Evolutionary conservation across 2,888 invertebrate species (phyloP), one percentile per base, ranked within the genome.

Genomic region (Taphrorychus bicolor): DNA sequence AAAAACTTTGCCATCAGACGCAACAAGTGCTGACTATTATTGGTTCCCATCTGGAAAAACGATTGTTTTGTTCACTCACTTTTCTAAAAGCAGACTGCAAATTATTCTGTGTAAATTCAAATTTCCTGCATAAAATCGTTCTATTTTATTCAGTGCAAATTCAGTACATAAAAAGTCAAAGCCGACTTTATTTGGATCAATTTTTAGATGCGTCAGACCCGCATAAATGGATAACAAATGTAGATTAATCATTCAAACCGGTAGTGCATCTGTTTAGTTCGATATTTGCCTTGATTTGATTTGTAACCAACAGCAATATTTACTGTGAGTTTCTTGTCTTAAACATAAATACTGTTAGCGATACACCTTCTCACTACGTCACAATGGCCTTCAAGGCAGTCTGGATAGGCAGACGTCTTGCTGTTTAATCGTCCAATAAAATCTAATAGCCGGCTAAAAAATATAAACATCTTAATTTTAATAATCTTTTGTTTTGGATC

Each of bases 401-500:
- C 56, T 65, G 60, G 66, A 60, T 65, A 49, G 66, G 58, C 59
- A 59, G 57, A 22, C 57, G 21, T 60, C 69, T 22, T 32, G 60
- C 64, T 69, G 66, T 59, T 67, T 67, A 69, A 65, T 61, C 16
- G 32, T 64, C 45, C 61, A 22, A 66, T 71, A 66, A 71, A 71
- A 66, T 63, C 68, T 71, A 69, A 69, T 69, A 63, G 62, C 17
- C 63, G 45, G 59, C 59, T 63, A 59, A 66, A 69, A 70, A 68
- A 61, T 66, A 64, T 60, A 71, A 71, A 71, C 66, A 69, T 61
- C 66, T 69, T 66, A 62, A 69, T 71, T 66, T 65, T 69, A n/a
- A 62, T 61, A 53, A 52, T 21, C 58, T 54, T 65, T 71, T 66
- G 66, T 68, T 65, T 67, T 58, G 17, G 56, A 62, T 66, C 16